phyloP scores from a whole-genome alignment of 2,888 invertebrate genomes.

The Tetheella fluctuosa region DNA sequence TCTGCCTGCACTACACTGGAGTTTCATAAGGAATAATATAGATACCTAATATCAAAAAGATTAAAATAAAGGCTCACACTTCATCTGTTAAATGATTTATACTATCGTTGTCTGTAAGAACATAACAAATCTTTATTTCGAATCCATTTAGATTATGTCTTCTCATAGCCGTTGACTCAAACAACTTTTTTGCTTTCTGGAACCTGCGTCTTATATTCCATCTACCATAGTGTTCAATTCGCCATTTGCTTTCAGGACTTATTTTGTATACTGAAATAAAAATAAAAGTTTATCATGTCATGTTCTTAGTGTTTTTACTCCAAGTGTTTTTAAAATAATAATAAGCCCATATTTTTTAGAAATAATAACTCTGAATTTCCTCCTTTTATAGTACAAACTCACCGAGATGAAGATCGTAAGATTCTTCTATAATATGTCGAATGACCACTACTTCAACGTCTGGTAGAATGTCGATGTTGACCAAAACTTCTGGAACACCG shows the following conservation, averaged over 20 bases:
- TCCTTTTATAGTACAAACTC: no score
- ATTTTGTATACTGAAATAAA: slow-evolving; percentile 68
- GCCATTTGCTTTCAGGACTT: slow-evolving; percentile 48
- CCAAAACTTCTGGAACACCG: slow-evolving; percentile 41
- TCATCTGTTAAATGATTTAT: slow-evolving; percentile 85
- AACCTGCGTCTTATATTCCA: slow-evolving; percentile 56
- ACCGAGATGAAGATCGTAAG: slow-evolving; percentile 55
- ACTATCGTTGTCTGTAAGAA: slow-evolving; percentile 85
- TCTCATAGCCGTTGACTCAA: slow-evolving; percentile 57
- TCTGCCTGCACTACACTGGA: no score
- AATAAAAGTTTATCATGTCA: no score
- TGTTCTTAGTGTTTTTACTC: no score
- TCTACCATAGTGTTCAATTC: slow-evolving; percentile 56
- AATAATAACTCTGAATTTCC: no score
- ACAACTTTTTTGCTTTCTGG: slow-evolving; percentile 35
- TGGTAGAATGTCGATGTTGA: slow-evolving; percentile 50
- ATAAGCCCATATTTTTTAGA: no score
- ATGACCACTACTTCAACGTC: slow-evolving; percentile 63
- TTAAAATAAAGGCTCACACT: slow-evolving; percentile 63
- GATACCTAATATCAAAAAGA: no score
- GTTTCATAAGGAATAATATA: no score
- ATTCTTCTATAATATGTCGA: slow-evolving; percentile 26
- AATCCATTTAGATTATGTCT: slow-evolving; percentile 74
- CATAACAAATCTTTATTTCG: slow-evolving; percentile 81
- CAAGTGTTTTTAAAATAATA: no score